These are phyloP conservation scores for Thelaira solivaga DNA, from an alignment of 2,888 invertebrate species.

Conservation along the genomic window DNA sequence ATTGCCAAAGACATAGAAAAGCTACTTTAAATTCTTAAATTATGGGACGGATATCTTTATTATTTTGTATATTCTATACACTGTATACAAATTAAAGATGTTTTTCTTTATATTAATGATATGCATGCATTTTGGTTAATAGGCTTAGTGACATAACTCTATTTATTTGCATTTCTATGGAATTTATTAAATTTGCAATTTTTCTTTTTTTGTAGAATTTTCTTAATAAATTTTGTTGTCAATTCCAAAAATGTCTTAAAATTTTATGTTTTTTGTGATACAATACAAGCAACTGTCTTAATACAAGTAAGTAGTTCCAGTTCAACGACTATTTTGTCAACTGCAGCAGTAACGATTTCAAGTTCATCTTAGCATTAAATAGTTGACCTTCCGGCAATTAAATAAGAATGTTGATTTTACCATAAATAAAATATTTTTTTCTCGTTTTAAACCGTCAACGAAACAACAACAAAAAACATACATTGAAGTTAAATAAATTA, in stretches of 20 bases:
- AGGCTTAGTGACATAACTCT: too few species aligned
- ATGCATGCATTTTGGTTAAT: too few species aligned
- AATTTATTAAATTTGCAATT: too few species aligned
- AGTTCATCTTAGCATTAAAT: constrained; percentile 58
- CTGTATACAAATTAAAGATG: too few species aligned
- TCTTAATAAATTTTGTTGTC: constrained; percentile 24
- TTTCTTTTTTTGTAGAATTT: too few species aligned
- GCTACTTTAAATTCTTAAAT: constrained; percentile 72
- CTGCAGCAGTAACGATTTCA: constrained; percentile 58
- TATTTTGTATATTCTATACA: too few species aligned
- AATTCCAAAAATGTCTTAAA: constrained; percentile 11
- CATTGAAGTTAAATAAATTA: background rate
- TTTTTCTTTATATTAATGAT: too few species aligned
- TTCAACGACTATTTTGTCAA: constrained; percentile 47
- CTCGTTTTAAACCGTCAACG: background rate
- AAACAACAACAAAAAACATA: background rate
- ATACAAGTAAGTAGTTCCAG: constrained; percentile 38
- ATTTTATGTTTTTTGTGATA: constrained; percentile 2
- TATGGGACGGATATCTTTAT: too few species aligned
- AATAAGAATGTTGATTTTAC: constrained; percentile 61
- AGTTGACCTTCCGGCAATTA: constrained; percentile 65
- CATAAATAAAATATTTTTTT: constrained; percentile 21
- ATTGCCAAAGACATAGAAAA: constrained; percentile 76
- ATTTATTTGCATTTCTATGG: too few species aligned
- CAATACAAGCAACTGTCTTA: background rate